phyloP scores from a whole-genome alignment of 2,888 invertebrate genomes.

The Hedya salicella region DNA sequence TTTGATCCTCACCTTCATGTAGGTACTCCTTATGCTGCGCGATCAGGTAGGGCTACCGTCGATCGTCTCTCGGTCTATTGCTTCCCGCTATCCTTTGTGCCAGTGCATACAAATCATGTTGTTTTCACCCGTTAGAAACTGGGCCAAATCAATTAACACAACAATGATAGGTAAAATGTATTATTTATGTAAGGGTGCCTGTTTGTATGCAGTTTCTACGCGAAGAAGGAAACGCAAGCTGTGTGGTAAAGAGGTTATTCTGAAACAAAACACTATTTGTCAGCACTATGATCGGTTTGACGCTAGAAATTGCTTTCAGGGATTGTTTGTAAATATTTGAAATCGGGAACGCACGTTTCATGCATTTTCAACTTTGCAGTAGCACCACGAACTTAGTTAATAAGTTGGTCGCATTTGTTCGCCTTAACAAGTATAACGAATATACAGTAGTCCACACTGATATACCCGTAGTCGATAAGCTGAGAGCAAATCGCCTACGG shows the following conservation, averaged over 20 bases:
- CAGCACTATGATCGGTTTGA: neutral
- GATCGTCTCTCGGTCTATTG: too few species aligned
- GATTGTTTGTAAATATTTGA: neutral
- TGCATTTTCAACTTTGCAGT: neutral
- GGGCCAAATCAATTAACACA: constrained; percentile 77
- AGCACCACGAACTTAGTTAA: too few species aligned
- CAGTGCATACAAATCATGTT: constrained; percentile 48
- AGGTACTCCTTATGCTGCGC: too few species aligned
- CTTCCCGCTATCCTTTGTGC: constrained; percentile 51
- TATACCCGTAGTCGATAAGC: too few species aligned
- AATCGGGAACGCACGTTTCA: neutral
- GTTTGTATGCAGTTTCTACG: constrained; percentile 48
- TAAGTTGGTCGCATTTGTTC: too few species aligned
- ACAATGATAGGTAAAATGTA: constrained; percentile 73
- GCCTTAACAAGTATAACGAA: too few species aligned
- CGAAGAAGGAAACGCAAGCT: constrained; percentile 36
- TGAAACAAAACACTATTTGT: constrained; percentile 1
- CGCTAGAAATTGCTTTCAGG: neutral
- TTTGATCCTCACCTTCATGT: too few species aligned
- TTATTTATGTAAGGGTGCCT: constrained; percentile 69
- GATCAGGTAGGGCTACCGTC: too few species aligned
- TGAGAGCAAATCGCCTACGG: too few species aligned
- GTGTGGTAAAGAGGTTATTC: constrained; percentile 14
- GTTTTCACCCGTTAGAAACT: constrained; percentile 68
- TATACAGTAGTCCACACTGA: too few species aligned